A percentile compares a stretch with the other conserved stretches of the same genome.
Conservation (phyloP, 2,113 vertebrate species). For the Solea solea region DNA sequence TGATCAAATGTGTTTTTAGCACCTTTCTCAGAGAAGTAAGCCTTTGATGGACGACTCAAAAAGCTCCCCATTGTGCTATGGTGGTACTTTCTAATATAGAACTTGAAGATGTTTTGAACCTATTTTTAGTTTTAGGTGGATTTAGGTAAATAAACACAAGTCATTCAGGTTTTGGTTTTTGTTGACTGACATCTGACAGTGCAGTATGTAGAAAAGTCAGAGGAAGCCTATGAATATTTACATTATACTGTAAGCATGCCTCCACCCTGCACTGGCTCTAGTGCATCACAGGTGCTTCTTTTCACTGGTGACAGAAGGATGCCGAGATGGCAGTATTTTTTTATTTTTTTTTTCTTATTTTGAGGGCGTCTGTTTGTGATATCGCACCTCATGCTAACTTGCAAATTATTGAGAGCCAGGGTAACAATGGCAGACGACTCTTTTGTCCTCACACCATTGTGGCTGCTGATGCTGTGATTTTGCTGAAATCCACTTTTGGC, state of each 20-base stretch:
- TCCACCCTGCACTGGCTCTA: slow-evolving; percentile 14
- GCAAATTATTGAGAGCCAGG: slow-evolving; percentile 74
- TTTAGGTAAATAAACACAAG: too few relatives aligned
- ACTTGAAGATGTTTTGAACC: too few relatives aligned
- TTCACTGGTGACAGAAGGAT: slow-evolving; percentile 78
- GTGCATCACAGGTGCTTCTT: slow-evolving; percentile 56
- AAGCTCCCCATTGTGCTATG: too few relatives aligned
- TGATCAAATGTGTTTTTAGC: too few relatives aligned
- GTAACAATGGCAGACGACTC: slow-evolving; percentile 72
- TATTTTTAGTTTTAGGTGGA: too few relatives aligned
- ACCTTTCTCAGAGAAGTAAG: too few relatives aligned
- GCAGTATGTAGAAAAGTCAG: slow-evolving; percentile 2
- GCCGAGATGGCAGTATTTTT: slow-evolving; percentile 48
- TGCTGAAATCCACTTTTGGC: slow-evolving; percentile 61
- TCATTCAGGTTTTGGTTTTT: neutral
- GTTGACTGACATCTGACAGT: slow-evolving; percentile 2
- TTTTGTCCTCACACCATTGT: slow-evolving; percentile 73
- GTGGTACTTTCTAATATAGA: too few relatives aligned
- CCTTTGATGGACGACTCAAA: too few relatives aligned
- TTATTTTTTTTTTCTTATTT: slow-evolving; percentile 26
- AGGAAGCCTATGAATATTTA: slow-evolving; percentile 20
- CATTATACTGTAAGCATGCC: slow-evolving; percentile 1
- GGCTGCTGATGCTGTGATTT: slow-evolving; percentile 67
- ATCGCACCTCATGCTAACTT: slow-evolving; percentile 78
- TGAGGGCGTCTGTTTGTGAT: slow-evolving; percentile 67